Evolutionary conservation across 1,140 invertebrate species (phyloP).

Genomic region (Stenopsyche tienmushanensis): DNA sequence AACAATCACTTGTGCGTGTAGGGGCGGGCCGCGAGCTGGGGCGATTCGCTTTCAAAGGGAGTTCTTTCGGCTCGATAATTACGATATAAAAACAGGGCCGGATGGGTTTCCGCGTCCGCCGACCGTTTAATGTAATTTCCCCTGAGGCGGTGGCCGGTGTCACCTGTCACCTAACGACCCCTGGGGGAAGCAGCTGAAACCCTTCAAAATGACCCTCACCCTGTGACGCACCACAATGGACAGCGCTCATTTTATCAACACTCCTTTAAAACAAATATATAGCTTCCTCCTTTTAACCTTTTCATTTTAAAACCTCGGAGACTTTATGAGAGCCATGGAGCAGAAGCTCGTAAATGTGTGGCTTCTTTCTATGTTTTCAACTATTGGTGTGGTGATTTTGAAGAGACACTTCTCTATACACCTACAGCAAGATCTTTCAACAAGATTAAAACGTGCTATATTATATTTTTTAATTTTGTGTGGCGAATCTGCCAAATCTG

Average conservation of each 20-base stretch:
- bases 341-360: too few relatives aligned
- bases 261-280: background rate
- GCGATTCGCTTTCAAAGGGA: slow-evolving; percentile 19
- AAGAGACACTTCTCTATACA: too few relatives aligned
- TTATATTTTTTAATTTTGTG: too few relatives aligned
- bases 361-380: too few relatives aligned
- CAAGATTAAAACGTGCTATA: too few relatives aligned
- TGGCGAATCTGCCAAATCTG: too few relatives aligned
- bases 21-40: background rate
- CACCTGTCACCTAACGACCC: slow-evolving; percentile 39
- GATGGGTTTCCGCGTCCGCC: slow-evolving; percentile 11
- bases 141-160: slow-evolving; percentile 22
- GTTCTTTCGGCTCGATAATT: slow-evolving; percentile 25
- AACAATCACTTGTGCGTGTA: slow-evolving; percentile 2
- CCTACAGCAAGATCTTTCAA: too few relatives aligned
- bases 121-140: slow-evolving; percentile 40
- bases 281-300: background rate
- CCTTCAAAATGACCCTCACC: background rate
- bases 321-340: too few relatives aligned
- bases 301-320: background rate
- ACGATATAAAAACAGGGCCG: slow-evolving; percentile 33
- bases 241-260: slow-evolving; percentile 3
- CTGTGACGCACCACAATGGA: slow-evolving; percentile 1
- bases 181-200: background rate
- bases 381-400: too few relatives aligned